Percentiles rank a stretch among this genome's conserved stretches.
Evolutionary conservation across 2,888 invertebrate genomes (phyloP).

Genomic region (Synanthedon andrenaeformis): DNA sequence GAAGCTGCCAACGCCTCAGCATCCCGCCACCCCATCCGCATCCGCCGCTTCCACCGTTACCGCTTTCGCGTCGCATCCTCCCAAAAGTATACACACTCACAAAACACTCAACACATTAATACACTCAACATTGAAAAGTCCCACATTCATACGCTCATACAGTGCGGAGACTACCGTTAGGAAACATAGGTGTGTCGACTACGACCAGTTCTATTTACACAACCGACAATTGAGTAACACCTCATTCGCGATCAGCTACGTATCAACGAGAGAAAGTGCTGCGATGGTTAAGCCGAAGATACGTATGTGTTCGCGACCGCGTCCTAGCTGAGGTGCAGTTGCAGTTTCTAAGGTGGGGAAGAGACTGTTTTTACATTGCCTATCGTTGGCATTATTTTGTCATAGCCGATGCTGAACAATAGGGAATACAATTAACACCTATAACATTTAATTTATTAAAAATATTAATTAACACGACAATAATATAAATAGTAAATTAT

Average conservation of each 20-base stretch:
- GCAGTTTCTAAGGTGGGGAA: conserved; percentile 35
- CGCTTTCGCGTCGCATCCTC: conserved; percentile 52
- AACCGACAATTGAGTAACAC: conserved; percentile 49
- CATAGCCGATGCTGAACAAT: no score
- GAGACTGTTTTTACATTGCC: conserved; percentile 22
- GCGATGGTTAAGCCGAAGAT: conserved; percentile 19
- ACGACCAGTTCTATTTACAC: conserved; percentile 36
- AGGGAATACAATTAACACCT: no score
- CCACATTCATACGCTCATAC: conserved; percentile 22
- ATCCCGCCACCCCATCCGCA: conserved; percentile 57
- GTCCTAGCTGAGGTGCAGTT: conserved; percentile 23
- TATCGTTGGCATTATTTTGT: conserved; percentile 13
- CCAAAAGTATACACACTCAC: conserved; percentile 51
- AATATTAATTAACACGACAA: no score
- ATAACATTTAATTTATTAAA: no score
- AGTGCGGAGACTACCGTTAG: conserved; percentile 40
- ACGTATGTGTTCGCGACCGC: conserved; percentile 29
- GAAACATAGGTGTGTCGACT: conserved; percentile 24
- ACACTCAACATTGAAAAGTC: conserved; percentile 16
- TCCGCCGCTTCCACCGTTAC: conserved; percentile 31
- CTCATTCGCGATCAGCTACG: conserved; percentile 28
- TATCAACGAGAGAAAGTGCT: conserved; percentile 61
- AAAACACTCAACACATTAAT: conserved; percentile 35
- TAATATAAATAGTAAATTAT: no score
- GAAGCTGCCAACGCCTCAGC: conserved; percentile 74